Evolutionary conservation across 2,797 vertebrate genomes (phyloP).

Genomic region (Agapornis canus): DNA sequence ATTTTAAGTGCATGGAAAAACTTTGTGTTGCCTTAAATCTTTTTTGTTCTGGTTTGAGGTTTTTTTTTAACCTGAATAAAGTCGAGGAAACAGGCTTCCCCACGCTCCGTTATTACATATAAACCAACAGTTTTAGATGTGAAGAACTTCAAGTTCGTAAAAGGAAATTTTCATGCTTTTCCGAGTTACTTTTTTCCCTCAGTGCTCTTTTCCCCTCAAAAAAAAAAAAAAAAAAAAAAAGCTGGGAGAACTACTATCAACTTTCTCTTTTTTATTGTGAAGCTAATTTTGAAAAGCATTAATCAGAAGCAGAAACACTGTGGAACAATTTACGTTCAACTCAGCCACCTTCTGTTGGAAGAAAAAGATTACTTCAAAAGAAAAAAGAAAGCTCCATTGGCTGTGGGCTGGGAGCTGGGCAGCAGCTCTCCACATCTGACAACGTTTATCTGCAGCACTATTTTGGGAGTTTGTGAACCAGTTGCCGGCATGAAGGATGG

Average conservation of each 20-base stretch:
- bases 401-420: neutral
- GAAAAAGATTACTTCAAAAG: neutral
- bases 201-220: accelerated
- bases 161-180: neutral
- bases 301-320: neutral
- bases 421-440: neutral
- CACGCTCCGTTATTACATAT: neutral
- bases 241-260: neutral
- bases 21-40: neutral
- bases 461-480: neutral
- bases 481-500: neutral
- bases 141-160: neutral
- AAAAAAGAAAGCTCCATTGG: neutral
- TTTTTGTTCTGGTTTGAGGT: neutral
- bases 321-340: accelerated
- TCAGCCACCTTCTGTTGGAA: accelerated
- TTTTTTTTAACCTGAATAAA: neutral
- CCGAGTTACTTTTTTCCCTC: neutral
- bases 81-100: neutral
- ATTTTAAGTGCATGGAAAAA: neutral
- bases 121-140: neutral
- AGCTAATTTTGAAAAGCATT: neutral
- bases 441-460: accelerated
- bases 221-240: neutral
- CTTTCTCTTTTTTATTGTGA: neutral